Percentiles rank a stretch among this genome's conserved stretches.
These are phyloP conservation scores for Dipodomys merriami DNA, from an alignment of 2,113 vertebrate species.

Conservation along the genomic window DNA sequence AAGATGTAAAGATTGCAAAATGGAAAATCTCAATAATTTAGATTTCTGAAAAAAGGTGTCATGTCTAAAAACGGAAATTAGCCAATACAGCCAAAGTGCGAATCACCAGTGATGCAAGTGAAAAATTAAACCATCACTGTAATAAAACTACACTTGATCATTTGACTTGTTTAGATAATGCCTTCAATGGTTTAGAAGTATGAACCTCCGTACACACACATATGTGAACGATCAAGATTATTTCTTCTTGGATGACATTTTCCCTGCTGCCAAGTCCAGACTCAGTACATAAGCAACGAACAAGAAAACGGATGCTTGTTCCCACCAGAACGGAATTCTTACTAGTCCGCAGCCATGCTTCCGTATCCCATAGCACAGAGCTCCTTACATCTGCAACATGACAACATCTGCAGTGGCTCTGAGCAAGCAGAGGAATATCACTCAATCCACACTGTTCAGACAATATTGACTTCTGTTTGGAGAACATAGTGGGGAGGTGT, in stretches of 20 bases:
- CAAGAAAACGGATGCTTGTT: fast-evolving
- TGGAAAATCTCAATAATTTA: background rate
- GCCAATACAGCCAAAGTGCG: background rate
- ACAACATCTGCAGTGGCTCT: background rate
- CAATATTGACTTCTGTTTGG: background rate
- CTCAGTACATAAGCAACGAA: too few relatives aligned
- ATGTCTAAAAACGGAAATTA: slow-evolving; percentile 18
- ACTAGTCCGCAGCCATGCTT: too few relatives aligned
- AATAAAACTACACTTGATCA: background rate
- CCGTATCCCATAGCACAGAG: background rate
- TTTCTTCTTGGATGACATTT: background rate
- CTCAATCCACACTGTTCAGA: background rate
- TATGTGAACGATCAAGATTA: background rate
- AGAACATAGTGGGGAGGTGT: background rate
- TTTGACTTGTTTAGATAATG: background rate
- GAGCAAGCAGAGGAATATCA: background rate
- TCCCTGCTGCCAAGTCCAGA: background rate
- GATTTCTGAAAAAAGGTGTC: background rate
- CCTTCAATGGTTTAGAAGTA: background rate
- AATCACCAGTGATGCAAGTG: background rate
- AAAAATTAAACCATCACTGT: background rate
- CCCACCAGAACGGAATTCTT: too few relatives aligned
- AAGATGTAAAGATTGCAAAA: background rate
- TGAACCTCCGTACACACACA: background rate
- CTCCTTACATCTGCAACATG: background rate